Evolutionary conservation across 2,888 invertebrate species (phyloP).

Genomic region (Myathropa florea): DNA sequence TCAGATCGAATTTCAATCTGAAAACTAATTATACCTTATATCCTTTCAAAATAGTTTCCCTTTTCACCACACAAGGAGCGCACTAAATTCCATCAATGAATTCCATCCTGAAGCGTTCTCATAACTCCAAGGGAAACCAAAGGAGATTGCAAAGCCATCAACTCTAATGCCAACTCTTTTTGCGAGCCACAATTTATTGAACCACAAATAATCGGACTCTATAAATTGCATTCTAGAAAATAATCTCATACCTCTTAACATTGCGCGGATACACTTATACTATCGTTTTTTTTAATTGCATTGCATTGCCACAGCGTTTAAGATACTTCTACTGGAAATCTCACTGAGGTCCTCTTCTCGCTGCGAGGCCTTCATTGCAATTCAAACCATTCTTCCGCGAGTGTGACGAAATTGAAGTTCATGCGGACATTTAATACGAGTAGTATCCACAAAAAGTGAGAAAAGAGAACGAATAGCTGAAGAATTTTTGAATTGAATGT

Average conservation of each 20-base stretch:
- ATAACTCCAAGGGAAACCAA: background rate
- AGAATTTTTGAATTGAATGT: background rate
- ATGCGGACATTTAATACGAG: slow-evolving; percentile 7
- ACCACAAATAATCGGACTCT: slow-evolving; percentile 1
- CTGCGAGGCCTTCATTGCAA: background rate
- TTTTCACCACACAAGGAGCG: background rate
- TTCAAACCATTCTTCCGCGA: background rate
- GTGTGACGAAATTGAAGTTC: slow-evolving; percentile 44
- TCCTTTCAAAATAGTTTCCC: background rate
- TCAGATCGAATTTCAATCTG: background rate
- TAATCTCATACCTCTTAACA: background rate
- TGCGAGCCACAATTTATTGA: slow-evolving; percentile 15
- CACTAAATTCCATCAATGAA: background rate
- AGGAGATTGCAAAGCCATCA: background rate
- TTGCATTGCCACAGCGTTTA: background rate
- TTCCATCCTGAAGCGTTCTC: background rate
- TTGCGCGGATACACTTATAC: background rate
- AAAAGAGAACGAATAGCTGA: slow-evolving; percentile 1
- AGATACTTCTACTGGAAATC: background rate
- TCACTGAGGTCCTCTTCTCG: background rate
- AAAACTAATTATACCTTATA: background rate
- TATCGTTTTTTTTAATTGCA: background rate
- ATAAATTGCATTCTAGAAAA: slow-evolving; percentile 1
- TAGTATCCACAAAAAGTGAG: background rate
- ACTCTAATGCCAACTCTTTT: background rate